Percentiles rank a stretch among this genome's conserved stretches.
These are phyloP conservation scores for Herpetotheres cachinnans DNA, from an alignment of 2,113 vertebrate species.

Conservation along the genomic window DNA sequence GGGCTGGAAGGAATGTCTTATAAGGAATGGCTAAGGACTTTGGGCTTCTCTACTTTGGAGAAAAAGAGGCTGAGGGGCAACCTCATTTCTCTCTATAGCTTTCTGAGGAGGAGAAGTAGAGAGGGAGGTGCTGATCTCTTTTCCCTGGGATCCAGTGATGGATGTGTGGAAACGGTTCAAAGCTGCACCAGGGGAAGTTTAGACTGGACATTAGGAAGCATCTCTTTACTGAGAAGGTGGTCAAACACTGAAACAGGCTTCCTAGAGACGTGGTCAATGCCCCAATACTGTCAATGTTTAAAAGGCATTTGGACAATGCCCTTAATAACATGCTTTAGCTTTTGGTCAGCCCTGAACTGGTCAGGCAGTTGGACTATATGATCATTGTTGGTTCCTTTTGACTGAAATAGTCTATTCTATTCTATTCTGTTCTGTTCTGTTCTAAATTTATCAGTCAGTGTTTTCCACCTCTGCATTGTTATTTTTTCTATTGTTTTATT, in stretches of 20 bases:
- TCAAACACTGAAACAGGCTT: background rate
- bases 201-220: background rate
- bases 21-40: rapidly evolving
- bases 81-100: background rate
- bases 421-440: background rate
- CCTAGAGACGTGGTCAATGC: background rate
- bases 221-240: background rate
- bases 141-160: background rate
- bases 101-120: background rate
- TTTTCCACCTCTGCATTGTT: background rate
- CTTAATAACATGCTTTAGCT: background rate
- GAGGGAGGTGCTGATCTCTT: background rate
- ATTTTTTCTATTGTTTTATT: background rate
- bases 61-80: background rate
- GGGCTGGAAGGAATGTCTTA: background rate
- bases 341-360: background rate
- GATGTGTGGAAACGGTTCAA: rapidly evolving
- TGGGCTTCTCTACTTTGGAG: background rate
- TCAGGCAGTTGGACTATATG: background rate
- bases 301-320: background rate
- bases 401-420: background rate
- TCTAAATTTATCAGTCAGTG: background rate
- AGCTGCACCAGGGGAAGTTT: background rate
- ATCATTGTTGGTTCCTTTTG: rapidly evolving
- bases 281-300: background rate